Percentiles rank a stretch among this genome's conserved stretches.
Conservation (phyloP, 2,113 vertebrate genomes). For the Macroglossus sobrinus region DNA sequence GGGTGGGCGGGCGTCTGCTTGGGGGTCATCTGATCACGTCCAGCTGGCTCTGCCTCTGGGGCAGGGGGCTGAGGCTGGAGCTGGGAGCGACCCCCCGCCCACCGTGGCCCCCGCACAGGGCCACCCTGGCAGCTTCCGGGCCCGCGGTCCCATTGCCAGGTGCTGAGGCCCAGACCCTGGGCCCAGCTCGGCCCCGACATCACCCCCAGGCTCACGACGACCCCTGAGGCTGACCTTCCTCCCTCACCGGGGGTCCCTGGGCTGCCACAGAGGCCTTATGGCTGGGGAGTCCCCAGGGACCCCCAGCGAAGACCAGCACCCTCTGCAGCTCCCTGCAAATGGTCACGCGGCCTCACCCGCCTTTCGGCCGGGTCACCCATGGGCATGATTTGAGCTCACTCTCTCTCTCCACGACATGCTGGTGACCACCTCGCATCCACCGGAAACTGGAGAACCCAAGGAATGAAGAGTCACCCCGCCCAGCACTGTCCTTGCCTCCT, state of each 20-base stretch:
- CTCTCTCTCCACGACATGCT: not conserved
- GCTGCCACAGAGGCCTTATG: not conserved
- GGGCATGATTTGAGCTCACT: not conserved
- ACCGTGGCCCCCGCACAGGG: not conserved
- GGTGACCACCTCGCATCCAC: not conserved
- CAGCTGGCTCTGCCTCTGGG: not conserved
- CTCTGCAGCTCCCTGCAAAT: not conserved
- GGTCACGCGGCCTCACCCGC: not conserved
- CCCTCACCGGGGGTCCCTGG: not conserved
- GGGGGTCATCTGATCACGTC: not conserved
- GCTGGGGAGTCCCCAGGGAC: not conserved
- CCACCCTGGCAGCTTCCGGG: not conserved
- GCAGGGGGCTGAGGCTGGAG: not conserved
- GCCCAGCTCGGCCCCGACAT: not conserved
- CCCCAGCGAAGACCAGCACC: not conserved
- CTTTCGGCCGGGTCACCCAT: not conserved
- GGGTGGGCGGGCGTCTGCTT: not conserved
- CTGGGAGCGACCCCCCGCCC: not conserved
- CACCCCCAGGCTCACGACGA: not conserved
- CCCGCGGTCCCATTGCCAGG: not conserved
- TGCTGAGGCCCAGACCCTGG: not conserved
- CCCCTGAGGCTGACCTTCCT: not conserved
- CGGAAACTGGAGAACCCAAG: rapidly evolving
- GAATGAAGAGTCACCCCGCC: not conserved
- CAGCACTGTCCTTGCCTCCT: not conserved